These are phyloP conservation scores for Xanthostigma xanthostigma DNA, from an alignment of 2,888 invertebrate genomes.

Conservation along the genomic window DNA sequence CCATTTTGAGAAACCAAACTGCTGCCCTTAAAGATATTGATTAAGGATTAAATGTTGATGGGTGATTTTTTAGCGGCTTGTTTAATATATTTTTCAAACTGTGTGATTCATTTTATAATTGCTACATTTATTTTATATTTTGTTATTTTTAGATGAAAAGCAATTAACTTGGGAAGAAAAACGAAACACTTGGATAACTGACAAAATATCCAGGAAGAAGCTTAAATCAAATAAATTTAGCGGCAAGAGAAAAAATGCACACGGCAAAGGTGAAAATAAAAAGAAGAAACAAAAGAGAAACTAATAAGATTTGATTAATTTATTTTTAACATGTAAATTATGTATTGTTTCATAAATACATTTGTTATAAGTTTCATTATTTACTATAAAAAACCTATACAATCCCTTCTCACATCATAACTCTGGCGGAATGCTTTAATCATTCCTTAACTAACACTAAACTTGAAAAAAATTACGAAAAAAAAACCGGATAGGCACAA, in stretches of 20 bases:
- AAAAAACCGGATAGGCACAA: too few species aligned
- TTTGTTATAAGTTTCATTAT: too few species aligned
- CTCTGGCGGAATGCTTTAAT: too few species aligned
- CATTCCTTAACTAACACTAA: too few species aligned
- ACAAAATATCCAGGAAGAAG: conserved; percentile 7
- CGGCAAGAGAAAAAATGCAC: not conserved
- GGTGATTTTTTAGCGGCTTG: too few species aligned
- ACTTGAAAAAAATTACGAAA: too few species aligned
- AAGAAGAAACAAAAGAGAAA: not conserved
- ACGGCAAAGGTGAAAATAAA: not conserved
- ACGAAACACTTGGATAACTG: conserved; percentile 40
- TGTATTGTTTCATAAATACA: not conserved
- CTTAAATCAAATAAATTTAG: not conserved
- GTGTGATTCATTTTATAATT: conserved; percentile 7
- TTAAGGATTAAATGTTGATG: too few species aligned
- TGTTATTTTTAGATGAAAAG: conserved; percentile 34
- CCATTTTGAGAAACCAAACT: too few species aligned
- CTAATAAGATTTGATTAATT: not conserved
- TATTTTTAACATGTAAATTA: not conserved
- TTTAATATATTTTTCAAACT: too few species aligned
- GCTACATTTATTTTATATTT: conserved; percentile 8
- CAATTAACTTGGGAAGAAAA: conserved; percentile 74
- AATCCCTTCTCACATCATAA: too few species aligned
- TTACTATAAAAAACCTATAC: too few species aligned
- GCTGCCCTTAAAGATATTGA: too few species aligned